A percentile compares a stretch with the other conserved stretches of the same genome.
These are phyloP conservation scores for Drosophila vallismaia DNA, from an alignment of 2,888 invertebrate species.

Conservation along the genomic window DNA sequence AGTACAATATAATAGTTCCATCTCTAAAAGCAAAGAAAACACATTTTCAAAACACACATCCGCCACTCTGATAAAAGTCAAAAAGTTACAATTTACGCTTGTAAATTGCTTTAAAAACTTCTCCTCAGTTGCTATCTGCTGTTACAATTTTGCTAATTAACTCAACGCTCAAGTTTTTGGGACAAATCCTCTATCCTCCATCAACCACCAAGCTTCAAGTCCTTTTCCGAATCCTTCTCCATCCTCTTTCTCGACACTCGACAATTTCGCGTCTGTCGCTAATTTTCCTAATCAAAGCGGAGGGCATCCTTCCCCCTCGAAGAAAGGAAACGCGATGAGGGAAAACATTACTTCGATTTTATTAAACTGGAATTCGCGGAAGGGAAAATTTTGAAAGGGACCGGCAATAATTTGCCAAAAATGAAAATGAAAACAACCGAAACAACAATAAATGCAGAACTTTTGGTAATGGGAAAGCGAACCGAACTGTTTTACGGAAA, in stretches of 20 bases:
- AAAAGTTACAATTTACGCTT: conserved; percentile 67
- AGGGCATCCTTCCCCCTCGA: conserved; percentile 19
- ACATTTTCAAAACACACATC: not conserved
- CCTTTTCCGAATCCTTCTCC: conserved; percentile 2
- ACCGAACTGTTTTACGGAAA: conserved; percentile 53
- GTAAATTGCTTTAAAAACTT: conserved; percentile 79
- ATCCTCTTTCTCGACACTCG: conserved; percentile 12
- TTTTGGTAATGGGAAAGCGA: conserved; percentile 59
- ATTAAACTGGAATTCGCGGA: conserved; percentile 52
- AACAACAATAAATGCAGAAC: conserved; percentile 73
- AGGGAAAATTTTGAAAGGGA: conserved; percentile 59
- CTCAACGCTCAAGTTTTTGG: conserved; percentile 67
- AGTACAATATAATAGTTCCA: not conserved
- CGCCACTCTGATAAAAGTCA: conserved; percentile 63
- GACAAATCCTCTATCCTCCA: conserved; percentile 9
- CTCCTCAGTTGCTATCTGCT: conserved; percentile 58
- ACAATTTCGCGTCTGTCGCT: conserved; percentile 54
- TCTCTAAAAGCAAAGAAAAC: conserved; percentile 7
- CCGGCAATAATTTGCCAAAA: conserved; percentile 65
- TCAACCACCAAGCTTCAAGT: not conserved
- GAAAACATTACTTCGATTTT: conserved; percentile 65
- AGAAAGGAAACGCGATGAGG: conserved; percentile 18
- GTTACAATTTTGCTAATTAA: conserved; percentile 75
- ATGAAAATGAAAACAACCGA: conserved; percentile 46
- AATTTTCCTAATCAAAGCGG: conserved; percentile 75